Evolutionary conservation across 2,797 vertebrate species (phyloP).

Genomic region (Antennarius maculatus): DNA sequence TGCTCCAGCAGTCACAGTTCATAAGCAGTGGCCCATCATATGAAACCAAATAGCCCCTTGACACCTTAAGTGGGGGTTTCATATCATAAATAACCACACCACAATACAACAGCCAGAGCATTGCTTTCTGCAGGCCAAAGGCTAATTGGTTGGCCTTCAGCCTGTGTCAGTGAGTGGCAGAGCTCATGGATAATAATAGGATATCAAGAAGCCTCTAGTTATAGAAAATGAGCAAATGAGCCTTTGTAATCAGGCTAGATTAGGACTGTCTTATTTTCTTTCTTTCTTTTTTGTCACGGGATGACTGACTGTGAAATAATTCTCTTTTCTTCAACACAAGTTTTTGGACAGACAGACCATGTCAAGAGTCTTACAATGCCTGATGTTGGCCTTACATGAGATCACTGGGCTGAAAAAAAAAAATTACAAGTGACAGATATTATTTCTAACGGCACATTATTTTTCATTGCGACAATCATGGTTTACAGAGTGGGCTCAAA

Average conservation of each 20-base stretch:
- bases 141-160: slow-evolving; percentile 77
- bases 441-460: too few species aligned
- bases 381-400: neutral
- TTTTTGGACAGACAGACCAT: neutral
- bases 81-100: slow-evolving; percentile 59
- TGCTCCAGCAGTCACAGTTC: slow-evolving; percentile 38
- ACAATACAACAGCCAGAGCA: slow-evolving; percentile 56
- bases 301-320: neutral
- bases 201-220: slow-evolving; percentile 44
- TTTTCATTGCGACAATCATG: too few species aligned
- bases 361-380: too few species aligned
- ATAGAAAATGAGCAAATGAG: slow-evolving; percentile 28
- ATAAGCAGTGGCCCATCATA: slow-evolving; percentile 48
- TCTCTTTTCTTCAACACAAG: neutral
- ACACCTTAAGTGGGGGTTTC: slow-evolving; percentile 65
- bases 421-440: too few species aligned
- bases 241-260: slow-evolving; percentile 12
- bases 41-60: slow-evolving; percentile 61
- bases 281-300: neutral
- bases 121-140: slow-evolving; percentile 66
- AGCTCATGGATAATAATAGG: slow-evolving; percentile 48
- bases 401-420: too few species aligned
- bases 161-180: slow-evolving; percentile 55
- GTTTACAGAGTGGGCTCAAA: too few species aligned
- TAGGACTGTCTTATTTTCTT: slow-evolving; percentile 1